Evolutionary conservation across 2,797 vertebrate species (phyloP).

Genomic region (Denticeps clupeoides): DNA sequence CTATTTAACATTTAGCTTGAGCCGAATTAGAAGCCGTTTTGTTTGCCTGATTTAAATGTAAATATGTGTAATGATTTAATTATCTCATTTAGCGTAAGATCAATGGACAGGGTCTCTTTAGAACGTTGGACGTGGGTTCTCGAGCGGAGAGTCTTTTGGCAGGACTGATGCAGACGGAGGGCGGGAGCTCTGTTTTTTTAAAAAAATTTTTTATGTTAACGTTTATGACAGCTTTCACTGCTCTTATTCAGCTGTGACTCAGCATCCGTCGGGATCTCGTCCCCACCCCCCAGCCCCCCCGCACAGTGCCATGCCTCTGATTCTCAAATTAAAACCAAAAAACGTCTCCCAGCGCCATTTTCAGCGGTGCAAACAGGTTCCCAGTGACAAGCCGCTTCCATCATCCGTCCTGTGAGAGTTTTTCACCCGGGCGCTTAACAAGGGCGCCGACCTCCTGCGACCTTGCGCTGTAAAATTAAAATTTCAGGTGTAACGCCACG

Average conservation of each 20-base stretch:
- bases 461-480: slow-evolving; percentile 33
- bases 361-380: slow-evolving; percentile 35
- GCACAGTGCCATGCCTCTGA: slow-evolving; percentile 19
- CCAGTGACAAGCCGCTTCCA: slow-evolving; percentile 42
- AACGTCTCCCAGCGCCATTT: slow-evolving; percentile 37
- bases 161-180: no score
- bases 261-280: slow-evolving; percentile 27
- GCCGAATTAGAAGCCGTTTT: slow-evolving; percentile 22
- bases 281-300: background rate
- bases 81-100: slow-evolving; percentile 18
- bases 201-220: background rate
- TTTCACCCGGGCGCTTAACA: slow-evolving; percentile 29
- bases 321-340: slow-evolving; percentile 42
- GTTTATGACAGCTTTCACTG: slow-evolving; percentile 5
- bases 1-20: slow-evolving; percentile 26
- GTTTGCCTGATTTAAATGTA: slow-evolving; percentile 26
- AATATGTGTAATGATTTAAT: slow-evolving; percentile 25
- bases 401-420: slow-evolving; percentile 36
- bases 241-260: slow-evolving; percentile 30
- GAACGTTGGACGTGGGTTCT: background rate
- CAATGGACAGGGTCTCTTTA: slow-evolving; percentile 1
- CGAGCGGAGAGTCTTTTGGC: no score
- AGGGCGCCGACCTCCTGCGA: slow-evolving; percentile 29
- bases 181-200: no score
- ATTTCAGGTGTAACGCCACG: slow-evolving; percentile 41